Conservation (phyloP, 2,797 vertebrate species). For the Coilia nasus region DNA sequence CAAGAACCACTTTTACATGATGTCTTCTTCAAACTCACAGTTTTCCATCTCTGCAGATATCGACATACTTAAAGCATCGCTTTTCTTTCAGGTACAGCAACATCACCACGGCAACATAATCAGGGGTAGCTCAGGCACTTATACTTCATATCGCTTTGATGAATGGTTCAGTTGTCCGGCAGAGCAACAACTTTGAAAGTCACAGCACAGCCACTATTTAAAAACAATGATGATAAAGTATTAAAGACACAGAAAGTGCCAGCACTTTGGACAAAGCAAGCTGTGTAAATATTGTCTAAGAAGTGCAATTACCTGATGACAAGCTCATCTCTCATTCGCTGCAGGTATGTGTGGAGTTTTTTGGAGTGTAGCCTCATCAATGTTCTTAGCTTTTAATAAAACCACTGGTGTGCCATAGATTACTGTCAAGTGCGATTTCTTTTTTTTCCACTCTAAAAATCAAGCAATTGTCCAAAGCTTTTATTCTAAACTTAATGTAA, state of each 20-base stretch:
- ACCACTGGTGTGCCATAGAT: slow-evolving; percentile 52
- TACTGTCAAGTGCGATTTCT: slow-evolving; percentile 53
- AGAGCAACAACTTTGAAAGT: slow-evolving; percentile 52
- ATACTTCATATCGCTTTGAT: slow-evolving; percentile 53
- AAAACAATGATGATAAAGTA: slow-evolving; percentile 47
- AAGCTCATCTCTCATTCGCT: slow-evolving; percentile 50
- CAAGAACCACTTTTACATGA: slow-evolving; percentile 24
- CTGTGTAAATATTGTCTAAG: slow-evolving; percentile 61
- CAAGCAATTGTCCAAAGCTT: slow-evolving; percentile 42
- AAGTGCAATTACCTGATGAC: slow-evolving; percentile 73
- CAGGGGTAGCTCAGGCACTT: slow-evolving; percentile 74
- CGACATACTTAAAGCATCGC: slow-evolving; percentile 28
- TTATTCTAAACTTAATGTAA: slow-evolving; percentile 37
- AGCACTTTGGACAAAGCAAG: slow-evolving; percentile 50
- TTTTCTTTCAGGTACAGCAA: slow-evolving; percentile 33
- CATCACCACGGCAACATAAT: slow-evolving; percentile 38
- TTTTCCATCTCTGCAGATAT: neutral
- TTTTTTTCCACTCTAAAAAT: slow-evolving; percentile 40
- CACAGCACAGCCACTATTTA: slow-evolving; percentile 51
- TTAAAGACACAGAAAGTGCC: slow-evolving; percentile 52
- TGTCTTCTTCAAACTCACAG: slow-evolving; percentile 12
- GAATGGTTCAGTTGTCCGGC: slow-evolving; percentile 46
- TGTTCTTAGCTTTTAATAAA: slow-evolving; percentile 42
- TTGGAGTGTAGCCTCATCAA: slow-evolving; percentile 28
- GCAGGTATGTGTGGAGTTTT: slow-evolving; percentile 31